Evolutionary conservation across 2,113 vertebrate species (phyloP), one percentile per base, ranked within the genome.

Genomic region (Ondatra zibethicus): DNA sequence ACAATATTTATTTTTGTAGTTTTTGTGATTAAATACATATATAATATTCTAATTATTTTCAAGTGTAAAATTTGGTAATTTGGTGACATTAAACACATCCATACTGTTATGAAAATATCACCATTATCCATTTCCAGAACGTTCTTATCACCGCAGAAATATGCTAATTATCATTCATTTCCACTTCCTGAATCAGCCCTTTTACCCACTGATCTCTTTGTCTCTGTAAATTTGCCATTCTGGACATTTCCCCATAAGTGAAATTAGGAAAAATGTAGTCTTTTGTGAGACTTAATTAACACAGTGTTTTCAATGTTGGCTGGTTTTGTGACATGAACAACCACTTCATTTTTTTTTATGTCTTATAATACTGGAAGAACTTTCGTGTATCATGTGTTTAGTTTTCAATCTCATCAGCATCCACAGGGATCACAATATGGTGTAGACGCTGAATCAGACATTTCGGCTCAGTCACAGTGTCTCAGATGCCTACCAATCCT

Each of bases 271-370:
- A 47, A 65, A 31, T 63, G 8, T n/a, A 39, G 36, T 42, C 10
- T 23, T 72, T 4, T 45, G 52, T 23, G 76, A 45, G 39, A 5
- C 19, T 91, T 70, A 77, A 31, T 52, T 63, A 72, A n/a, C 2
- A 2, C 42, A 14, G 47, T 3, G 12, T 45, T 82, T 89, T 19
- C 19, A 10, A 31, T 2, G 36, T 50, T 45, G 23, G 19, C n/a
- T 3, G 2, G 0, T 68, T 81, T 42, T 27, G 16, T 9, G 45
- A 31, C 14, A 7, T 63, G 21, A 4, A 39, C 1, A 29, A 33
- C 36, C 2, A 21, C 33, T 31, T 19, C 39, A 33, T 88, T 82
- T n/a, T n/a, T 86, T 58, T 47, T 58, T 52, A 25, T 52, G 36
- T 4, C 81, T 91, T 2, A 31, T 52, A 29, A 23, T 52, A 52